These are phyloP conservation scores for Gastracanthus pulcherrimus DNA, from an alignment of 2,888 invertebrate species.

Conservation along the genomic window DNA sequence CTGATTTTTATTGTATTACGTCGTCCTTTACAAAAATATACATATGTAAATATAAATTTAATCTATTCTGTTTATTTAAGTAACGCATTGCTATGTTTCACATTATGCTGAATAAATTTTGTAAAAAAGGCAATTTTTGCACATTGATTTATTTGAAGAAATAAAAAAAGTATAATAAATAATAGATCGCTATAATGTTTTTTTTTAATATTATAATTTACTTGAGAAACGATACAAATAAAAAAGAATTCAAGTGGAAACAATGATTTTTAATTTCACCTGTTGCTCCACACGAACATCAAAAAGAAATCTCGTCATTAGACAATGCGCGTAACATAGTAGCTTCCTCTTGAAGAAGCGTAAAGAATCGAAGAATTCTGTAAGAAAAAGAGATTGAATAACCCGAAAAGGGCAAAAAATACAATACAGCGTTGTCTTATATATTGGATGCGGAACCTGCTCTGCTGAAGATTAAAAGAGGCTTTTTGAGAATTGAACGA, in stretches of 20 bases:
- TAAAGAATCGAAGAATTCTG: conserved; percentile 27
- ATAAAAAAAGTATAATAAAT: too few relatives aligned
- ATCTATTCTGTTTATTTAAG: too few relatives aligned
- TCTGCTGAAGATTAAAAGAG: not conserved
- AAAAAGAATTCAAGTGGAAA: not conserved
- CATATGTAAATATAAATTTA: too few relatives aligned
- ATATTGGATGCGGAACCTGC: not conserved
- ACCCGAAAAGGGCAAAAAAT: conserved; percentile 10
- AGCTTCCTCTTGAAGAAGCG: conserved; percentile 16
- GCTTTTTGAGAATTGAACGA: not conserved
- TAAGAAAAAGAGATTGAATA: conserved; percentile 1
- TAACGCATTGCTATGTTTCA: too few relatives aligned
- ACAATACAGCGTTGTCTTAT: not conserved
- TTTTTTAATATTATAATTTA: not conserved
- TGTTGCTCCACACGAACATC: not conserved
- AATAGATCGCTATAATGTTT: too few relatives aligned
- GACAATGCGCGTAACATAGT: conserved; percentile 20
- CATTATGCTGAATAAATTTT: too few relatives aligned
- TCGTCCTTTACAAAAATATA: too few relatives aligned
- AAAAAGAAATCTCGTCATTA: not conserved
- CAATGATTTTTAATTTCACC: not conserved
- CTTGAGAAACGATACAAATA: not conserved
- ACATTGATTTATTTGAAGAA: too few relatives aligned
- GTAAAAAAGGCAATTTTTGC: too few relatives aligned
- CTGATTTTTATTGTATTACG: too few relatives aligned